Base-by-base conservation (phyloP, 2,888 invertebrate species). In the Cactoblastis cactorum region DNA sequence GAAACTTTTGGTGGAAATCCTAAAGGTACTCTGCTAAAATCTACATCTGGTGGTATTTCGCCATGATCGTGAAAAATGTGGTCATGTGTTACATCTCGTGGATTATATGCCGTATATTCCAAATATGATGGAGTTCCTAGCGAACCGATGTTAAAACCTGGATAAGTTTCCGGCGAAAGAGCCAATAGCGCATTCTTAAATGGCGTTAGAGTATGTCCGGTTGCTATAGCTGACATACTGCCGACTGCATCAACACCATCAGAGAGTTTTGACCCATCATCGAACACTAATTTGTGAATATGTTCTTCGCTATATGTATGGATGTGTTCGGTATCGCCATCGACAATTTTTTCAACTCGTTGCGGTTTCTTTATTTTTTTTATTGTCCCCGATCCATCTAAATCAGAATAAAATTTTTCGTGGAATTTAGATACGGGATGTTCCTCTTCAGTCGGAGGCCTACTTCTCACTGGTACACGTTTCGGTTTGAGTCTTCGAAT, bases 271-370 rank as follows among this genome's bases (percentile, higher is more conserved):
- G 75, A 59, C 19, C 67, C 74, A 15, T 83, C 78, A 54, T 82
- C 79, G 54, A 72, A 88, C 1, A 87, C 68, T 51, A 89, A 63
- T 61, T 90, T 90, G 56, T 90, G 90, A 50, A 90, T 81, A 47
- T 90, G 90, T 59, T 90, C 90, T 61, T 90, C 90, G 55, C 83
- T 90, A 55, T 88, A 90, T 0, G 89, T 89, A 59, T 90, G 90
- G 56, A 90, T 87, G 55, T 90, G 90, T 70, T 90, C 90, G 56
- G 85, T 88, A 63, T 90, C 83, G 53, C 90, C 90, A 53, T 90
- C 90, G 56, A 90, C 77, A 57, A 88, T 89, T 76, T 90, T 90
- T 71, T 90, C 90, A 41, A 90, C 79, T 60, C 90, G 77, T 65
- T 82, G 88, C 46, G 90, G 90, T 70, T 84, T 89, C 56, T 69